Evolutionary conservation across 2,797 vertebrate species (phyloP).

Genomic region (Ispidina picta): DNA sequence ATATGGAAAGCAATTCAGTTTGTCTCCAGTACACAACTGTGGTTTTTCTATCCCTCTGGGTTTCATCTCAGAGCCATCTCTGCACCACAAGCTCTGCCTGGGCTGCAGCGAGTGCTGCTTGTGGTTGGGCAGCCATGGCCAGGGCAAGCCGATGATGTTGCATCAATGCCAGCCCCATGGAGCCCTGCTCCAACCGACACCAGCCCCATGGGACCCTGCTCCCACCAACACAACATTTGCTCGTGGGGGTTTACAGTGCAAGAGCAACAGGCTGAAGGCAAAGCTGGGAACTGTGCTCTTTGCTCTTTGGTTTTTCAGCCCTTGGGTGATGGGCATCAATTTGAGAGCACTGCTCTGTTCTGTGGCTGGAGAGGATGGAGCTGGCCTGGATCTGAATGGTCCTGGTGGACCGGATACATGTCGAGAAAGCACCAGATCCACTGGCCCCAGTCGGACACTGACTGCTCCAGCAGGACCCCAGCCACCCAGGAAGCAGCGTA

Average conservation of each 20-base stretch:
- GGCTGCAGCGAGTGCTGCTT: background rate
- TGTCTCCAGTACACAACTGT: background rate
- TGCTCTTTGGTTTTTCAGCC: background rate
- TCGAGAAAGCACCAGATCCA: fast-evolving
- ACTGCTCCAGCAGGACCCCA: fast-evolving
- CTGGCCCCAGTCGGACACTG: fast-evolving
- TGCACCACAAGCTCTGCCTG: background rate
- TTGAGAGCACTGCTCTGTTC: fast-evolving
- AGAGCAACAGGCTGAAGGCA: background rate
- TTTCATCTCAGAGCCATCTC: fast-evolving
- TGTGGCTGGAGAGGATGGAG: background rate
- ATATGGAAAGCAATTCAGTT: background rate
- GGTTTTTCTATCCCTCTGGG: background rate
- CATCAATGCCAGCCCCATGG: fast-evolving
- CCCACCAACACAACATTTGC: background rate
- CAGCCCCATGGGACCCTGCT: background rate
- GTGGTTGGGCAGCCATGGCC: background rate
- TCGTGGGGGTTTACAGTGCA: fast-evolving
- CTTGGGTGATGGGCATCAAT: background rate
- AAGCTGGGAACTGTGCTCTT: background rate
- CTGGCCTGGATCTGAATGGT: fast-evolving
- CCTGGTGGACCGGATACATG: fast-evolving
- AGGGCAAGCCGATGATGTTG: fast-evolving
- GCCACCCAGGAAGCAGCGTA: background rate
- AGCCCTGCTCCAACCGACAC: fast-evolving